Evolutionary conservation across 2,113 vertebrate species (phyloP).

Genomic region (Monopterus albus): DNA sequence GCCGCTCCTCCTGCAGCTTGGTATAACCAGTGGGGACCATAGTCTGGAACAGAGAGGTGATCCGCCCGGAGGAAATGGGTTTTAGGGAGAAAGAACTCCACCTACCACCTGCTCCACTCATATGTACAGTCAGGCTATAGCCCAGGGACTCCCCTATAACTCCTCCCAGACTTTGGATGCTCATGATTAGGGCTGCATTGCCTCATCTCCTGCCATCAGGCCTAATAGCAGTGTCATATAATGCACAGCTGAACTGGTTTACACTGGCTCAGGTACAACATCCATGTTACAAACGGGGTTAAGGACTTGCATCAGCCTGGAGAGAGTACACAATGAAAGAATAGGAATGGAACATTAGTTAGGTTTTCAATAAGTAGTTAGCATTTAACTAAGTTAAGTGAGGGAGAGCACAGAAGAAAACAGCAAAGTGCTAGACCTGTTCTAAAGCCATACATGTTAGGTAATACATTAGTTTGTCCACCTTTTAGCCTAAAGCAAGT

Average conservation of each 20-base stretch:
- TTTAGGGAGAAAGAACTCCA: slow-evolving; percentile 86
- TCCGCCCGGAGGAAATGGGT: slow-evolving; percentile 85
- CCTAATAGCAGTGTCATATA: background rate
- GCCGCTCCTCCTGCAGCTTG: slow-evolving; percentile 91
- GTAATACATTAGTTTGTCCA: background rate
- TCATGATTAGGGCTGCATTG: slow-evolving; percentile 68
- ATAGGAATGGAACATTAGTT: too few relatives aligned
- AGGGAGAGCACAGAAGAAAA: background rate
- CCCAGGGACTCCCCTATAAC: slow-evolving; percentile 77
- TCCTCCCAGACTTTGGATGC: slow-evolving; percentile 76
- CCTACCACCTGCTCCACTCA: slow-evolving; percentile 81
- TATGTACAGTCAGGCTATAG: slow-evolving; percentile 80
- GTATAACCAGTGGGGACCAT: slow-evolving; percentile 94
- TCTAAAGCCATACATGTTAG: too few relatives aligned
- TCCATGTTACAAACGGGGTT: background rate
- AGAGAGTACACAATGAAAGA: background rate
- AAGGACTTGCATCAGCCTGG: slow-evolving; percentile 2
- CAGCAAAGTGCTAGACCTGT: background rate
- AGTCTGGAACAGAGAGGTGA: slow-evolving; percentile 88
- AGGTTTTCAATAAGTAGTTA: background rate
- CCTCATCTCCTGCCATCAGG: slow-evolving; percentile 69
- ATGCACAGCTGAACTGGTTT: background rate
- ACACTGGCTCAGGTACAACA: background rate
- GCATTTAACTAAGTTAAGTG: too few relatives aligned
- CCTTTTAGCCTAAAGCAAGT: background rate